These are phyloP conservation scores for Charanyca ferruginea DNA, from an alignment of 2,888 invertebrate species.

Conservation along the genomic window DNA sequence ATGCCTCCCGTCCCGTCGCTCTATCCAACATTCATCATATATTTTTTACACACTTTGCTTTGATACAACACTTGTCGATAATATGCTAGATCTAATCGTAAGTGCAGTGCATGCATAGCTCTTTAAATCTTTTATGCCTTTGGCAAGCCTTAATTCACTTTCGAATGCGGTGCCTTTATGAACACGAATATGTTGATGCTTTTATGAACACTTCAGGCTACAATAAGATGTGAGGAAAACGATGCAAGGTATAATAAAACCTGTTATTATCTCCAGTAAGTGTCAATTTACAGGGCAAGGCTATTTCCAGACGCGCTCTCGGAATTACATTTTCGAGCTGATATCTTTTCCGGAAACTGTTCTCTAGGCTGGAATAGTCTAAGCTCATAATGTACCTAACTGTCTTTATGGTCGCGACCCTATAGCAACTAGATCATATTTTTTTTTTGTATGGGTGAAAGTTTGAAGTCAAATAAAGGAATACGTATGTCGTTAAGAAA, in stretches of 20 bases:
- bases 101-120: neutral
- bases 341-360: slow-evolving; percentile 39
- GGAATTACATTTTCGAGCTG: slow-evolving; percentile 16
- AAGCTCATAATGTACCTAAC: neutral
- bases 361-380: neutral
- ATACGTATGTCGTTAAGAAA: too few species aligned
- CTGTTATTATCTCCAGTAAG: slow-evolving; percentile 46
- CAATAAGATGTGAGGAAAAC: slow-evolving; percentile 15
- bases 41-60: slow-evolving; percentile 1
- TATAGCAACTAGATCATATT: too few species aligned
- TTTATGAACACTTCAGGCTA: slow-evolving; percentile 29
- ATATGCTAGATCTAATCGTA: neutral
- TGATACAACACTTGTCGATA: neutral
- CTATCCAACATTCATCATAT: too few species aligned
- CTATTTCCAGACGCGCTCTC: slow-evolving; percentile 12
- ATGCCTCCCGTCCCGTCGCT: too few species aligned
- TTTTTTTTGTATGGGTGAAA: too few species aligned
- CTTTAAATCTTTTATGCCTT: slow-evolving; percentile 16
- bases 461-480: too few species aligned
- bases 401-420: too few species aligned
- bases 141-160: slow-evolving; percentile 3
- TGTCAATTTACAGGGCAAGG: slow-evolving; percentile 35
- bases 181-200: neutral
- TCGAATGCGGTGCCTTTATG: slow-evolving; percentile 10
- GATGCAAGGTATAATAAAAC: slow-evolving; percentile 16